A percentile compares a stretch with the other conserved stretches of the same genome.
Conservation (phyloP, 2,888 invertebrate species). For the Temnothorax rugatulus region DNA sequence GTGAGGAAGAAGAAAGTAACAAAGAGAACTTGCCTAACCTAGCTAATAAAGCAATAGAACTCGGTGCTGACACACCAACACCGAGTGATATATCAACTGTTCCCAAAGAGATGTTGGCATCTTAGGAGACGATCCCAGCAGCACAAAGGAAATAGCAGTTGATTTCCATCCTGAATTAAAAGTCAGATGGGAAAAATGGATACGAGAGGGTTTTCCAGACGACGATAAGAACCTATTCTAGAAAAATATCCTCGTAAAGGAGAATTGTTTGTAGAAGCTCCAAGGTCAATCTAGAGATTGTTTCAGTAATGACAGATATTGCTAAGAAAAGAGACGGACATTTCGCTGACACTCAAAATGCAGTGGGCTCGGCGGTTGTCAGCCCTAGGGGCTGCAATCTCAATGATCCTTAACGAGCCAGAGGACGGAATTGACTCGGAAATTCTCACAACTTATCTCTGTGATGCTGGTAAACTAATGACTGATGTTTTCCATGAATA, state of each 20-base stretch:
- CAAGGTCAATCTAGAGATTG: constrained; percentile 7
- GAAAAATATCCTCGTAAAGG: constrained; percentile 19
- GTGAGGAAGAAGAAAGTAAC: not conserved
- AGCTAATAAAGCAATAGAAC: not conserved
- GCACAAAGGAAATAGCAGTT: not conserved
- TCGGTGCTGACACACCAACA: not conserved
- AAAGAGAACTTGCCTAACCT: not conserved
- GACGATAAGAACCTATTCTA: not conserved
- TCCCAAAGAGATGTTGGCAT: not conserved
- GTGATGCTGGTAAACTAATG: constrained; percentile 10
- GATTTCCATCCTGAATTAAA: constrained; percentile 16
- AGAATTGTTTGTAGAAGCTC: not conserved
- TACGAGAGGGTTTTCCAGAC: not conserved
- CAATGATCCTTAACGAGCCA: not conserved
- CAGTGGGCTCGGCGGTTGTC: not conserved
- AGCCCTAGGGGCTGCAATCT: constrained; percentile 11
- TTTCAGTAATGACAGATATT: not conserved
- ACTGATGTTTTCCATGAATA: no score
- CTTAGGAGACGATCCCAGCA: not conserved
- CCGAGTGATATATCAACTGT: not conserved
- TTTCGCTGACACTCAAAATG: constrained; percentile 2
- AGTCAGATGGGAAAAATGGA: constrained; percentile 9
- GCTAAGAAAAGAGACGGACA: not conserved
- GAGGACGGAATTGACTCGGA: constrained; percentile 4
- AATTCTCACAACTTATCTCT: not conserved